These are phyloP conservation scores for Hypomecis punctinalis DNA, from an alignment of 2,888 invertebrate genomes.

Conservation along the genomic window DNA sequence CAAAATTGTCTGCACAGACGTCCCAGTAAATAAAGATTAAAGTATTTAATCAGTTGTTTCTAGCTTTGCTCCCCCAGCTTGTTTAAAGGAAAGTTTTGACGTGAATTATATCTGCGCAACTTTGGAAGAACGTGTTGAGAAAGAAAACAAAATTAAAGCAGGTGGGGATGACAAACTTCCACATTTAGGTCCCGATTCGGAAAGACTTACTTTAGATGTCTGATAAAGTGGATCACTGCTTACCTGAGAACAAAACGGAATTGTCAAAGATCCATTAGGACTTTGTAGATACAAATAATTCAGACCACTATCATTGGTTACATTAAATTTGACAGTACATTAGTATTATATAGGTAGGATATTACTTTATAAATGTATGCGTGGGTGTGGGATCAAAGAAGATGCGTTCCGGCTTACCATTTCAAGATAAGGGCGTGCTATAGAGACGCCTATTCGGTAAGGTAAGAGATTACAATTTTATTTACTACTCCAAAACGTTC, in stretches of 20 bases:
- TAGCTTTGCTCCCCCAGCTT: constrained; percentile 53
- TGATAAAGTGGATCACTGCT: constrained; percentile 19
- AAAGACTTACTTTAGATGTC: constrained; percentile 33
- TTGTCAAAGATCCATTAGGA: constrained; percentile 53
- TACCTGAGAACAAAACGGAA: constrained; percentile 65
- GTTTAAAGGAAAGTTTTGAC: constrained; percentile 74
- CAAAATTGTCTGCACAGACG: constrained; percentile 69
- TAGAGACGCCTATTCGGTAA: constrained; percentile 78
- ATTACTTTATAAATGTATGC: constrained; percentile 69
- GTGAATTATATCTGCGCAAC: constrained; percentile 75
- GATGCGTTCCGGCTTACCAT: constrained; percentile 74
- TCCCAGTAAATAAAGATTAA: constrained; percentile 80
- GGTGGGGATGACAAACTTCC: constrained; percentile 44
- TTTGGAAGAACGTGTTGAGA: constrained; percentile 42
- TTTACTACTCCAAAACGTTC: constrained; percentile 83
- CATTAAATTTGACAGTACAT: constrained; percentile 83
- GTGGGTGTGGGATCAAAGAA: constrained; percentile 82
- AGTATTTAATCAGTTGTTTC: constrained; percentile 79
- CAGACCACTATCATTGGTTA: constrained; percentile 60
- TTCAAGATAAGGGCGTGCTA: constrained; percentile 77
- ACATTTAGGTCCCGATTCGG: constrained; percentile 18
- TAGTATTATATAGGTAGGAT: constrained; percentile 71
- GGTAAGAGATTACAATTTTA: constrained; percentile 81
- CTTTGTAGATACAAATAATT: constrained; percentile 25
- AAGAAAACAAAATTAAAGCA: constrained; percentile 35